phyloP scores from a whole-genome alignment of 2,113 vertebrate genomes.

The Ctenomys sociabilis region DNA sequence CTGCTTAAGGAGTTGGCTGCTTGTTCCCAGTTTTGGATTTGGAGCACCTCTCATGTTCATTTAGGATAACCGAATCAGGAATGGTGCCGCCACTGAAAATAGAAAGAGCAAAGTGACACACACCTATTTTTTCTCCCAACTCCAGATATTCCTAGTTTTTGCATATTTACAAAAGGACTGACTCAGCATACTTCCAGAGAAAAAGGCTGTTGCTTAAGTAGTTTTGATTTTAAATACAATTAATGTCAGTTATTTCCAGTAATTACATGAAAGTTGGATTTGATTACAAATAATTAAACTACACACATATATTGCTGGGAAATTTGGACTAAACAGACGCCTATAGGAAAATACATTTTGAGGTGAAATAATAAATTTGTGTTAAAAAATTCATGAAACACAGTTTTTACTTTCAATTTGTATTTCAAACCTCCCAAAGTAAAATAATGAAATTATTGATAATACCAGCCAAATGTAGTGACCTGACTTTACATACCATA shows the following conservation, averaged over 20 bases:
- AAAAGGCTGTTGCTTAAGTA: not conserved
- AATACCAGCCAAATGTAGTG: not conserved
- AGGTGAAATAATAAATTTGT: not conserved
- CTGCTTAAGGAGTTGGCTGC: not conserved
- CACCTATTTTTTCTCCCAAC: fast-evolving
- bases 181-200: not conserved
- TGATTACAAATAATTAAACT: not conserved
- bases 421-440: not conserved
- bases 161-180: not conserved
- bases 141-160: not conserved
- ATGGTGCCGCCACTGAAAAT: not conserved
- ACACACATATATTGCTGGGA: not conserved
- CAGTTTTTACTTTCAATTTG: not conserved
- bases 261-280: not conserved
- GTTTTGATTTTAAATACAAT: not conserved
- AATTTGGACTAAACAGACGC: not conserved
- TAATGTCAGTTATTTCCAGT: not conserved
- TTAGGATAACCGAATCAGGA: fast-evolving
- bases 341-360: not conserved
- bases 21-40: too few species aligned
- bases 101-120: not conserved
- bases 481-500: not conserved
- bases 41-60: not conserved
- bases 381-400: not conserved
- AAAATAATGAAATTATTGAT: not conserved